These are phyloP conservation scores for Etia nguti DNA, from an alignment of 2,113 vertebrate genomes.

Conservation along the genomic window DNA sequence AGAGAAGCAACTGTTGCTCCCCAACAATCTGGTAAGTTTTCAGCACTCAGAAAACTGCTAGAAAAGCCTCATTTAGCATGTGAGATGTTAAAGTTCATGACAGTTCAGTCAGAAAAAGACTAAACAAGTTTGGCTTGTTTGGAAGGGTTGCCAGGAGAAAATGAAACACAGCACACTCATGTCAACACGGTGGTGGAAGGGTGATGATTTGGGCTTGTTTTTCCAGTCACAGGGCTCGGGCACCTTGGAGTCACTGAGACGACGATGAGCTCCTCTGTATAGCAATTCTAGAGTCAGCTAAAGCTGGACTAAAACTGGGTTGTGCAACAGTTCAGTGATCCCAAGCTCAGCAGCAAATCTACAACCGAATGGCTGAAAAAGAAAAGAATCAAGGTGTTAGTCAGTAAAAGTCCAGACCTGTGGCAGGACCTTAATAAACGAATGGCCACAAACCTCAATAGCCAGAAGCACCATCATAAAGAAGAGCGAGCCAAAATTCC, in stretches of 20 bases:
- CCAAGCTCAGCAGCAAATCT: background rate
- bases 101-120: background rate
- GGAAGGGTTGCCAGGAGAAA: background rate
- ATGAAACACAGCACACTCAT: background rate
- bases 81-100: background rate
- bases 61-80: background rate
- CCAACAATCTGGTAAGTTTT: no score
- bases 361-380: background rate
- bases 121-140: background rate
- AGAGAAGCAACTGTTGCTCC: no score
- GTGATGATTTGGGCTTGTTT: background rate
- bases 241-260: background rate
- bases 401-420: background rate
- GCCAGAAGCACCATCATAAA: background rate
- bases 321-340: background rate
- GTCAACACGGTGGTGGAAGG: background rate
- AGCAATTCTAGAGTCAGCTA: background rate
- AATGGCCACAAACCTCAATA: accelerated
- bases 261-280: background rate
- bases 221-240: background rate
- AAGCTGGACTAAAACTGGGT: background rate
- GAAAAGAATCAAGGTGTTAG: background rate
- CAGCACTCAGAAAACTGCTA: background rate
- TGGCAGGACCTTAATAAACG: background rate
- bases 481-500: background rate